Percentiles rank a stretch among this genome's conserved stretches.
These are phyloP conservation scores for Harpalus rubripes DNA, from an alignment of 2,888 invertebrate species.

Conservation along the genomic window DNA sequence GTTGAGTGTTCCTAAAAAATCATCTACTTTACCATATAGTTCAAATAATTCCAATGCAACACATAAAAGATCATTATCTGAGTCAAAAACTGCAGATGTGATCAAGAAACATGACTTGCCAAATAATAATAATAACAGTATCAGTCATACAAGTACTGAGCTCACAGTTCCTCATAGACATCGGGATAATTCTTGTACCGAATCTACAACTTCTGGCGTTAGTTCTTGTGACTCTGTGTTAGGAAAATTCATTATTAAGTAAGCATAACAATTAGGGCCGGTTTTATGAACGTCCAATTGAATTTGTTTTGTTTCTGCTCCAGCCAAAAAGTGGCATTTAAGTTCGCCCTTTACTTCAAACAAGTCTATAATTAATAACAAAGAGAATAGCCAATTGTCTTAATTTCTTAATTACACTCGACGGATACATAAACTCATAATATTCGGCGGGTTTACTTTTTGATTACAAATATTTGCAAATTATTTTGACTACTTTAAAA, in stretches of 20 bases:
- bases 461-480: too few species aligned
- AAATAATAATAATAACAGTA: slow-evolving; percentile 56
- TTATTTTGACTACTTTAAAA: too few species aligned
- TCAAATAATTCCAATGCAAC: slow-evolving; percentile 77
- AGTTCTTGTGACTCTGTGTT: slow-evolving; percentile 89
- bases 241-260: slow-evolving; percentile 82
- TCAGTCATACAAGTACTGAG: slow-evolving; percentile 66
- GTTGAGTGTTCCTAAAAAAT: slow-evolving; percentile 67
- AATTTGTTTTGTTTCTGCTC: too few species aligned
- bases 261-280: slow-evolving; percentile 55
- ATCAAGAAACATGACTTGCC: slow-evolving; percentile 75
- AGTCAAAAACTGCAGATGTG: slow-evolving; percentile 85
- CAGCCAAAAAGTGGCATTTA: too few species aligned
- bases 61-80: slow-evolving; percentile 84
- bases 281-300: too few species aligned
- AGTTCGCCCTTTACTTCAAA: too few species aligned
- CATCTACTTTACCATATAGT: slow-evolving; percentile 81
- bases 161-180: slow-evolving; percentile 77
- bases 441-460: too few species aligned
- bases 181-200: slow-evolving; percentile 83
- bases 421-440: too few species aligned
- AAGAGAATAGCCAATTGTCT: too few species aligned
- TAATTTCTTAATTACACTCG: too few species aligned
- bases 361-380: too few species aligned
- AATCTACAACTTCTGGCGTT: slow-evolving; percentile 90